Base-by-base conservation (phyloP, 2,797 vertebrate species). In the Taeniopygia guttata region DNA sequence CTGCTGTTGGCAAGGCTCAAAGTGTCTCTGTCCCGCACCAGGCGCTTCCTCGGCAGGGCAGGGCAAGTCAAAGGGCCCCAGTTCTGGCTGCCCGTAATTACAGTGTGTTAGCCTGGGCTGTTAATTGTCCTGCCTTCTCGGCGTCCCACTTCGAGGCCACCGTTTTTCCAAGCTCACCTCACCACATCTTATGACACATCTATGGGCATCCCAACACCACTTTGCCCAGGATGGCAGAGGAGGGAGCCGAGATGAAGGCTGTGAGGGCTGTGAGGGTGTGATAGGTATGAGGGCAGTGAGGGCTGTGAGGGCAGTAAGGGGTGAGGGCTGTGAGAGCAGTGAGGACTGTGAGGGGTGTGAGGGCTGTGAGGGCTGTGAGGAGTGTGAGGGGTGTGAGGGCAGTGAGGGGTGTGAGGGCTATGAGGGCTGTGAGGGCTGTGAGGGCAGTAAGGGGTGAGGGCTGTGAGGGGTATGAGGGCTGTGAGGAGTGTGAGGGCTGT, bases 221-320 rank as follows among this genome's bases (percentile, higher is more conserved):
- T 72, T 29, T 11, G 10, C 40, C 51, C 36, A 0, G 26, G 14
- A 2, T 3, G 20, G 40, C 1, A 9, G 18, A 38, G 36, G 27
- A 42, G 13, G 55, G 29, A 77, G 22, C 14, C 16, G 19, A 40
- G 19, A 3, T 17, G 2, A 13, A n/a, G 14, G 8, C 0, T 21
- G 14, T 11, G 21, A 16, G 10, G 14, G 32, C 0, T 55, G 9
- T n/a, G 21, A 58, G 16, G 23, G n/a, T n/a, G n/a, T n/a, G n/a
- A n/a, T n/a, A n/a, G 34, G 0, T 36, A 16, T 36, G 16, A 26
- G 11, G 22, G 55, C 0, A n/a, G n/a, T n/a, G n/a, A n/a, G 36
- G 36, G 36, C 36, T 30, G 18, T 20, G 29, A 30, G 30, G 52
- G 30, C 7, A 34, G 10, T 7, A 22, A 34, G n/a, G n/a, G 13